Evolutionary conservation across 1,140 invertebrate species (phyloP).

Genomic region (Monomorium pharaonis): DNA sequence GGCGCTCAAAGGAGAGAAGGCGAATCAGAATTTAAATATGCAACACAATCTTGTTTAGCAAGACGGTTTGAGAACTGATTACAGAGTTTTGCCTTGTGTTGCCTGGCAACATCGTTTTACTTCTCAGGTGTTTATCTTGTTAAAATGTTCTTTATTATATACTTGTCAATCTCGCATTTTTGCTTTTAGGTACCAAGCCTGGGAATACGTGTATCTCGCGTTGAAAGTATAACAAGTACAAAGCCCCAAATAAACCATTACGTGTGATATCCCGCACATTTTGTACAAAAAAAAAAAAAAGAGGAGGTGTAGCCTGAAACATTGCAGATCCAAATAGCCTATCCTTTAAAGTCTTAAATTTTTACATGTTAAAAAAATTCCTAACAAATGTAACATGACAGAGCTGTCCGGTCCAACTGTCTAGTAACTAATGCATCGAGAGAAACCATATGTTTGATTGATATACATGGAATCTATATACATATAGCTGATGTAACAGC

Average conservation of each 20-base stretch:
- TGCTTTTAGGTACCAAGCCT: neutral
- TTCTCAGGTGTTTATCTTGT: neutral
- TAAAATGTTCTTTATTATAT: constrained; percentile 3
- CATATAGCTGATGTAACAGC: neutral
- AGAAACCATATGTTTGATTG: neutral
- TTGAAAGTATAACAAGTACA: neutral
- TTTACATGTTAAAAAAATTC: neutral
- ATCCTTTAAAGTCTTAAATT: neutral
- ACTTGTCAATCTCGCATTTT: neutral
- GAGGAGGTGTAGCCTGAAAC: neutral
- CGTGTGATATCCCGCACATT: neutral
- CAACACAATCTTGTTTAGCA: constrained; percentile 7
- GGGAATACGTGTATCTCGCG: neutral
- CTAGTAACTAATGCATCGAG: neutral
- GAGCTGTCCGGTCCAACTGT: neutral
- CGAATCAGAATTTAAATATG: constrained; percentile 30
- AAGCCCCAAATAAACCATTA: neutral
- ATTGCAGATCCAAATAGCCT: neutral
- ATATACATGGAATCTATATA: neutral
- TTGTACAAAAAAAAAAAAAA: neutral
- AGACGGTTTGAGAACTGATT: neutral
- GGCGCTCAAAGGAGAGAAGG: neutral
- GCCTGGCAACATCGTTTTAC: neutral
- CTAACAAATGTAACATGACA: neutral
- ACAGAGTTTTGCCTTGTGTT: constrained; percentile 3